Conservation (phyloP, 1,140 invertebrate genomes). For the Heliconius hermathena region DNA sequence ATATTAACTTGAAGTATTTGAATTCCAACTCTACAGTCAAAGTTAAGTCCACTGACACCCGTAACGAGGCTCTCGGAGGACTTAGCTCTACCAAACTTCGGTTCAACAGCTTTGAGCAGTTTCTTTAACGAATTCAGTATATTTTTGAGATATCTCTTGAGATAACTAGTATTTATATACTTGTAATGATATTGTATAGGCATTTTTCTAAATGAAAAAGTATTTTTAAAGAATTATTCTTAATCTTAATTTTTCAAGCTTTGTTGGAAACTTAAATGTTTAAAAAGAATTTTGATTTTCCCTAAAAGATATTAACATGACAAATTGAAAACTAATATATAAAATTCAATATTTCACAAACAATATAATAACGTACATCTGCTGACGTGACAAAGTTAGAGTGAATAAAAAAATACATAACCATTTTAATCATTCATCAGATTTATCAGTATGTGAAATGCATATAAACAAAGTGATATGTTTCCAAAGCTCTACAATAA, state of each 20-base stretch:
- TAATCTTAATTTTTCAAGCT: too few species aligned
- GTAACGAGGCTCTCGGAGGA: conserved; percentile 25
- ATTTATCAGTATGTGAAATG: conserved; percentile 15
- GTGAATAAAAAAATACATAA: not conserved
- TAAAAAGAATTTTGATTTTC: too few species aligned
- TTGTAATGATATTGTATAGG: not conserved
- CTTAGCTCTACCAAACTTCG: conserved; percentile 18
- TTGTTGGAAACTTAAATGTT: too few species aligned
- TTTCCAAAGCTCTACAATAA: not conserved
- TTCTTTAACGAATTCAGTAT: conserved; percentile 22
- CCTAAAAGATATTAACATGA: too few species aligned
- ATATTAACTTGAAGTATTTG: not conserved
- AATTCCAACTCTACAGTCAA: not conserved
- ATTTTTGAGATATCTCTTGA: conserved; percentile 22
- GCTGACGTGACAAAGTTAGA: not conserved
- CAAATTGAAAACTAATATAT: too few species aligned
- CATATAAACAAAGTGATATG: not conserved
- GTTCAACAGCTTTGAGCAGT: conserved; percentile 25
- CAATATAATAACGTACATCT: too few species aligned
- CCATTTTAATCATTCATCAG: not conserved
- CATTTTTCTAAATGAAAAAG: not conserved
- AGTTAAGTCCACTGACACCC: conserved; percentile 33
- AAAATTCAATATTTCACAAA: not conserved
- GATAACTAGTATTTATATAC: not conserved
- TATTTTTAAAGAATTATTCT: too few species aligned